Percentiles rank a stretch among this genome's conserved stretches.
These are phyloP conservation scores for Oceanodroma leucorhoa DNA, from an alignment of 2,797 vertebrate genomes.

Conservation along the genomic window DNA sequence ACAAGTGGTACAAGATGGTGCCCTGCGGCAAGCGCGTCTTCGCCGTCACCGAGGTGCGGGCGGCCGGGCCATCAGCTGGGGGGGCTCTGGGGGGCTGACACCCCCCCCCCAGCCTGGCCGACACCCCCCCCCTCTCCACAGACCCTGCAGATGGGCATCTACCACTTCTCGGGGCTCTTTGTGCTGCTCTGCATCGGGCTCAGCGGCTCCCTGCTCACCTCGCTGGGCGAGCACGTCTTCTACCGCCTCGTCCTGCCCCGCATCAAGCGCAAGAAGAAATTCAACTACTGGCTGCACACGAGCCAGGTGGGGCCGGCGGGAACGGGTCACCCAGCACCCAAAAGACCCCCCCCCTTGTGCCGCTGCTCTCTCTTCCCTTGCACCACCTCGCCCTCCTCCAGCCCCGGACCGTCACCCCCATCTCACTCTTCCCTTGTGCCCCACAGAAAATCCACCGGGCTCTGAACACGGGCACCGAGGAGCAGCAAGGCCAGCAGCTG, in stretches of 20 bases:
- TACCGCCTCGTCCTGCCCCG: constrained; percentile 84
- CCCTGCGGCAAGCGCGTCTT: constrained; percentile 86
- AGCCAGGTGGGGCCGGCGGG: constrained; percentile 80
- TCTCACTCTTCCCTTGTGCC: neutral
- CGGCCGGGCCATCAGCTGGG: accelerated
- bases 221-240: constrained; percentile 85
- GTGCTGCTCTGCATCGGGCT: constrained; percentile 88
- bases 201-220: constrained; percentile 85
- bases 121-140: constrained; percentile 2
- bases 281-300: constrained; percentile 92
- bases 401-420: no score
- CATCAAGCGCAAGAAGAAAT: constrained; percentile 82
- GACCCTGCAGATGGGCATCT: constrained; percentile 93
- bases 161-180: constrained; percentile 90
- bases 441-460: constrained; percentile 90
- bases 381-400: no score
- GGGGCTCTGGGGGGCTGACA: neutral
- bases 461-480: constrained; percentile 82
- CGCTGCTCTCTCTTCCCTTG: accelerated
- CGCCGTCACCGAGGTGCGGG: constrained; percentile 82
- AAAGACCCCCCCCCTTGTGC: accelerated
- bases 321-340: accelerated
- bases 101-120: no score
- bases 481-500: constrained; percentile 70
- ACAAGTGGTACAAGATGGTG: constrained; percentile 90